Conservation (phyloP, 1,140 invertebrate genomes). For the Chrysomallon squamiferum region DNA sequence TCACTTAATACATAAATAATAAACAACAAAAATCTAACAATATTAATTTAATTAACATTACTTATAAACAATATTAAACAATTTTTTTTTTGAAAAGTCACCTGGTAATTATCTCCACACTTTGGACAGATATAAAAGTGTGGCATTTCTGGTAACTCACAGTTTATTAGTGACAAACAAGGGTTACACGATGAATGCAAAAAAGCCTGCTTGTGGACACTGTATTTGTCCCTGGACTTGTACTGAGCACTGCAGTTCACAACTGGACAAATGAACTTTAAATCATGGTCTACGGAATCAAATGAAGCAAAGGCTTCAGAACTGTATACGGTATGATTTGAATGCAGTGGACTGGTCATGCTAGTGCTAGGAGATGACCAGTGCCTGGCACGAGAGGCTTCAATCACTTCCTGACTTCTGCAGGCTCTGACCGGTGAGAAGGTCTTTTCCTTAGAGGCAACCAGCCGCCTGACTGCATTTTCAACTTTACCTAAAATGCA, state of each 20-base stretch:
- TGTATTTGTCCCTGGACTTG: not conserved
- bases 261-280: not conserved
- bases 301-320: not conserved
- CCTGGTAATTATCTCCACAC: conserved; percentile 7
- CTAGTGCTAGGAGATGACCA: too few relatives aligned
- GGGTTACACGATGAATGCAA: conserved; percentile 8
- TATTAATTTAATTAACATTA: too few relatives aligned
- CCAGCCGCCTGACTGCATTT: too few relatives aligned
- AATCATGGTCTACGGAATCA: not conserved
- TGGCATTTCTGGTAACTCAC: not conserved
- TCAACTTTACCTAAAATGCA: too few relatives aligned
- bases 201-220: not conserved
- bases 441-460: too few relatives aligned
- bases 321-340: not conserved
- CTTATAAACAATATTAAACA: too few relatives aligned
- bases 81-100: not conserved
- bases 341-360: not conserved
- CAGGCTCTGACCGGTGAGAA: too few relatives aligned
- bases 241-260: not conserved
- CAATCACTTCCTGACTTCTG: too few relatives aligned
- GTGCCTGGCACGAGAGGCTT: too few relatives aligned
- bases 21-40: too few relatives aligned
- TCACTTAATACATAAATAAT: too few relatives aligned
- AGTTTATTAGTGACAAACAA: not conserved
- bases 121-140: not conserved